These are phyloP conservation scores for Petrophora chlorosata DNA, from an alignment of 2,888 invertebrate genomes.

Conservation along the genomic window DNA sequence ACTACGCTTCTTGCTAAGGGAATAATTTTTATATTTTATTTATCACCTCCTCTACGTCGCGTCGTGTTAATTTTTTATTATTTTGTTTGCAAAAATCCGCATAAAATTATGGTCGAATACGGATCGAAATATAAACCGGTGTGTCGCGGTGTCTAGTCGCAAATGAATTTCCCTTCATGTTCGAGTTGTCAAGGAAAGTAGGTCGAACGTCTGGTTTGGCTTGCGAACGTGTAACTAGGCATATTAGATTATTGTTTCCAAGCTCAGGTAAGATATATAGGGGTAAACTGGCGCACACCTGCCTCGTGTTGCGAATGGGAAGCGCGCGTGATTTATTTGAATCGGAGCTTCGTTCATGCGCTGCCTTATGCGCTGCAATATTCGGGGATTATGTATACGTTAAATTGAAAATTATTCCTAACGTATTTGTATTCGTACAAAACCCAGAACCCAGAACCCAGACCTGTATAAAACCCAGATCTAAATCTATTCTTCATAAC, in stretches of 20 bases:
- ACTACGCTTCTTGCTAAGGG: slow-evolving; percentile 1
- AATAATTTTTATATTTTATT: slow-evolving; percentile 6
- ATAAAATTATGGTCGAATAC: slow-evolving; percentile 36
- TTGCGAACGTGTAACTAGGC: slow-evolving; percentile 39
- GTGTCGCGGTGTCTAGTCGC: slow-evolving; percentile 48
- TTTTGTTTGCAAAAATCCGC: slow-evolving; percentile 7
- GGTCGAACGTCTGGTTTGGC: slow-evolving; percentile 67
- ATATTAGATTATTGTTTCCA: slow-evolving; percentile 50
- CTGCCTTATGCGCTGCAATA: too few relatives aligned
- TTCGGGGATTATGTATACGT: too few relatives aligned
- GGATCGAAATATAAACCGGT: slow-evolving; percentile 45
- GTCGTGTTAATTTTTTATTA: not conserved
- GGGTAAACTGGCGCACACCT: slow-evolving; percentile 42
- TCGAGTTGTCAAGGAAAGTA: slow-evolving; percentile 69
- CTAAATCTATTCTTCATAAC: too few relatives aligned
- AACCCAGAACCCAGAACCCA: too few relatives aligned
- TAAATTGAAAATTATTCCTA: too few relatives aligned
- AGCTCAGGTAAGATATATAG: slow-evolving; percentile 34
- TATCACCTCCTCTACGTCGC: not conserved
- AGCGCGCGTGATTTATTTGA: slow-evolving; percentile 40
- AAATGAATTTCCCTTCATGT: slow-evolving; percentile 70
- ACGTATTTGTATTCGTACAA: too few relatives aligned
- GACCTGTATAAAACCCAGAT: too few relatives aligned
- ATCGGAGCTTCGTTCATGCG: slow-evolving; percentile 23
- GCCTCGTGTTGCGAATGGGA: slow-evolving; percentile 37